These are phyloP conservation scores for Caloenas nicobarica DNA, from an alignment of 2,113 vertebrate species.

Conservation along the genomic window DNA sequence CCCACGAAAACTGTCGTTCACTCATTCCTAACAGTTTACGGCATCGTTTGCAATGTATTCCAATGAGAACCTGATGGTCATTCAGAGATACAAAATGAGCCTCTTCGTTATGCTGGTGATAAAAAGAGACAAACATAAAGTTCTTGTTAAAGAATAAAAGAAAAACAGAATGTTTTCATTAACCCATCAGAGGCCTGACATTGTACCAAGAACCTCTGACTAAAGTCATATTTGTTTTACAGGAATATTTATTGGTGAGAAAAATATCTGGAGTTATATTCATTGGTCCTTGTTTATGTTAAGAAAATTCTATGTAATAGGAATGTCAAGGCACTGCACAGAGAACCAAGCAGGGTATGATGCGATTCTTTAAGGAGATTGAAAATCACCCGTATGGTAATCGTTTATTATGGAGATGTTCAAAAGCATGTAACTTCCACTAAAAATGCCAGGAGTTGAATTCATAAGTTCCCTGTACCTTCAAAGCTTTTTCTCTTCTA, in stretches of 20 bases:
- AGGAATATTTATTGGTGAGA: neutral
- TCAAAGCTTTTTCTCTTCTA: neutral
- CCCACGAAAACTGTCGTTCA: neutral
- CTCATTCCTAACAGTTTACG: neutral
- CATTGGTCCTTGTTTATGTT: neutral
- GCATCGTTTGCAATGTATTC: neutral
- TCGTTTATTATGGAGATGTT: neutral
- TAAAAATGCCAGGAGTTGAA: neutral
- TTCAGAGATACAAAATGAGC: neutral
- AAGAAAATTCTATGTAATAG: neutral
- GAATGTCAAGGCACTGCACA: neutral
- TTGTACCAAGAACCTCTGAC: neutral
- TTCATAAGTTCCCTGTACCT: neutral
- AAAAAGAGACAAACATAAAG: conserved; percentile 5
- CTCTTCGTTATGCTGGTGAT: neutral
- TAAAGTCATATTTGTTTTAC: neutral
- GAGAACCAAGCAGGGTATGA: neutral
- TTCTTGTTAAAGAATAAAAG: neutral
- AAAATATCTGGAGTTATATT: neutral
- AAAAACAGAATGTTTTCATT: neutral
- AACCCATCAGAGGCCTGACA: neutral
- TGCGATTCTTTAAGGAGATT: neutral
- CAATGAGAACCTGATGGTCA: neutral
- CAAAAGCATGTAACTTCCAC: neutral
- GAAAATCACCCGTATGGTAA: neutral